Evolutionary conservation across 2,113 vertebrate species (phyloP), one percentile per base, ranked within the genome.

Genomic region (Plotosus lineatus): DNA sequence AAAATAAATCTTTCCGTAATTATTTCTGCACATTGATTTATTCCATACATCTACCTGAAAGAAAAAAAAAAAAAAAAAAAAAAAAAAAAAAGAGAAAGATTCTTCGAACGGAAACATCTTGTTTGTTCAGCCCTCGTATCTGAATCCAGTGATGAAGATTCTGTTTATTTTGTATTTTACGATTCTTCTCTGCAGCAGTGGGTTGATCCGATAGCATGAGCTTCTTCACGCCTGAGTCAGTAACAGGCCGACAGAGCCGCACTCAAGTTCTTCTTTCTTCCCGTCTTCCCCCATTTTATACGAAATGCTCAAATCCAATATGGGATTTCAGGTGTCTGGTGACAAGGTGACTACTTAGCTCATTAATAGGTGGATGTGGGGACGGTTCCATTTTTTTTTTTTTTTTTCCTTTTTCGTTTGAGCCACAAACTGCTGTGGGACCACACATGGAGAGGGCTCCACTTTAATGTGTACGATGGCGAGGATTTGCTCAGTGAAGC

Each of bases 401-500:
- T 31, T 31, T 1, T 23, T 31, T 79, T 23, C 31, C 19, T 66
- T n/a, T 68, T 19, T 48, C 26, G 4, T 51, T 33, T 2, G 5
- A 38, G 80, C 23, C 48, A 60, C 74, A 84, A 69, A 79, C 74
- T 28, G 77, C 58, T 83, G 61, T 73, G 44, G 83, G 91, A 92
- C 89, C 92, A 93, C 92, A 92, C 91, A 93, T 85, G 76, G 81
- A 69, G 84, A 84, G 87, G 50, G 48, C 80, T 76, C 58, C 66
- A 31, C 48, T 78, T 53, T 84, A 75, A 77, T 77, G 86, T 81
- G 86, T 86, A 87, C 88, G 81, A 88, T 82, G 73, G 74, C 61
- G 71, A 83, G 90, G 90, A 90, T 93, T 92, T 94, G 91, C 89
- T 89, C 92, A 90, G 78, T 83, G 86, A 87, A 92, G 88, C 91